Base-by-base conservation (phyloP, 2,113 vertebrate species). In the Leuciscus idus region DNA sequence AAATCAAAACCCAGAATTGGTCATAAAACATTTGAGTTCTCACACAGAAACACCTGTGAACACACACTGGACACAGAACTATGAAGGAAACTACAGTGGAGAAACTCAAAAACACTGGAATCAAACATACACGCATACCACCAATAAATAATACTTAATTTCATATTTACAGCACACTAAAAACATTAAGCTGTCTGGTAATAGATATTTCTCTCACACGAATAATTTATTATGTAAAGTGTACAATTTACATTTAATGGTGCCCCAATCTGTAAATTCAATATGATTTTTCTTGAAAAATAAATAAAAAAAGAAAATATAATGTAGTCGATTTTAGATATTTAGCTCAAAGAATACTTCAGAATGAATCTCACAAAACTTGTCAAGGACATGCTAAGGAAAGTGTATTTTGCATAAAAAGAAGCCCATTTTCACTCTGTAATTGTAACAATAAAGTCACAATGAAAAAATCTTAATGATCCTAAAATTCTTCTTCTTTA, bases 101-200 rank as follows among this genome's bases (percentile, higher is more conserved):
- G 50, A 46, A 59, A 87, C 52, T 59, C 21, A 75, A 88, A 59
- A 75, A 85, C 15, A 50, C 30, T 33, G 48, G 1, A 11, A 19
- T 19, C 33, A 39, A 72, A 72, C 10, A 72, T 72, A 43, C 78
- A 62, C 70, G 83, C 30, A 78, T 78, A 84, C 82, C 23, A 62
- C 74, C 76, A 84, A 85, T 87, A 87, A 90, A 88, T 84, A 85
- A 39, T 4, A 68, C 76, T 81, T 74, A 8, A 78, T 6, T 36
- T 81, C 72, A 64, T 88, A 88, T 88, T 61, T 85, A 74, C 70
- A 88, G 66, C 66, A 77, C 39, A 26, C 33, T 57, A 57, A 33
- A 74, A 62, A 66, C 73, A 30, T 84, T 17, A 48, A 26, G 15
- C 75, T 15, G 7, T 21, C n/a, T 48, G 43, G 33, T 39, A 28